Evolutionary conservation across 2,113 vertebrate species (phyloP).

Genomic region (Manacus vitellinus): DNA sequence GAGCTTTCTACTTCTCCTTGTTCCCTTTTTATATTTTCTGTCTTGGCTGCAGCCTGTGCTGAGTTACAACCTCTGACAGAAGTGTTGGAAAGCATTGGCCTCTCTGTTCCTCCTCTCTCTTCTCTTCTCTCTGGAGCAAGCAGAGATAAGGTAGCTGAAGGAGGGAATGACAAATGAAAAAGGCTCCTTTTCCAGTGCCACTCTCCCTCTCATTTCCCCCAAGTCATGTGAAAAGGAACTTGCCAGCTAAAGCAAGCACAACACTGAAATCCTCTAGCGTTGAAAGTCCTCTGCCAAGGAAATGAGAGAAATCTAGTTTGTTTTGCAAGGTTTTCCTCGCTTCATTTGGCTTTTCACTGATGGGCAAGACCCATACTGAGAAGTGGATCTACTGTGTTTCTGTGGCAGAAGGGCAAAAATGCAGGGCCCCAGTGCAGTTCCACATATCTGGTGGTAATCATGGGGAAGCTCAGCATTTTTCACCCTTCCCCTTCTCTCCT

Average conservation of each 20-base stretch:
- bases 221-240: background rate
- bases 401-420: background rate
- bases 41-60: background rate
- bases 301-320: background rate
- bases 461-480: background rate
- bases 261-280: background rate
- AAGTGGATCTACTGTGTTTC: background rate
- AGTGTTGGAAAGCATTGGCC: background rate
- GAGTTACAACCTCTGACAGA: background rate
- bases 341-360: background rate
- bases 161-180: background rate
- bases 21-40: background rate
- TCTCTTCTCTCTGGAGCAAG: background rate
- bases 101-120: background rate
- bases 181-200: background rate
- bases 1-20: background rate
- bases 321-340: background rate
- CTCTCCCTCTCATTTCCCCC: background rate
- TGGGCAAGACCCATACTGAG: background rate
- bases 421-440: background rate
- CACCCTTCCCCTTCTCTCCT: background rate
- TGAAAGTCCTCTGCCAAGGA: background rate
- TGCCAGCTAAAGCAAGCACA: background rate
- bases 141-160: background rate
- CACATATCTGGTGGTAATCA: background rate